These are phyloP conservation scores for Plumapathes pennacea DNA, from an alignment of 92 coral and sea anemone genomes.

Conservation along the genomic window DNA sequence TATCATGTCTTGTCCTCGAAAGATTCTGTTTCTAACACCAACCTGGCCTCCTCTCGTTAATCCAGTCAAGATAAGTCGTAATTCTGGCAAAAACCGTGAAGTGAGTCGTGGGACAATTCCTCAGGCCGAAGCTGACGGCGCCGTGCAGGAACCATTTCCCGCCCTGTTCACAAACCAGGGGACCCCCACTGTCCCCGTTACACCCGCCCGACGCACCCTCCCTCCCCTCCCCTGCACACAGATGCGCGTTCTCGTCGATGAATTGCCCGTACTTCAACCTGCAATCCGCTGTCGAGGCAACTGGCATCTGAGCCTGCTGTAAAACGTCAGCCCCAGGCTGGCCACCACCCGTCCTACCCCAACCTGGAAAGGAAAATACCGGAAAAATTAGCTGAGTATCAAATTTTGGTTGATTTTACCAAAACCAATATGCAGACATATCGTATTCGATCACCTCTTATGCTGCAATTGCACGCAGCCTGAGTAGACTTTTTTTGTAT, in stretches of 20 bases:
- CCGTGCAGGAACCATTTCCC: slow-evolving; percentile 77
- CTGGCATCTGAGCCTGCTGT: slow-evolving; percentile 67
- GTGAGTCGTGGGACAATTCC: slow-evolving; percentile 68
- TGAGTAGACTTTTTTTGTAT: too few relatives aligned
- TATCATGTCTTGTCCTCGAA: not conserved
- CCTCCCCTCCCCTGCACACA: slow-evolving; percentile 72
- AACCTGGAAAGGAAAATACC: slow-evolving; percentile 30
- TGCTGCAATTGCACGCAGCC: too few relatives aligned
- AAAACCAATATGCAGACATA: too few relatives aligned
- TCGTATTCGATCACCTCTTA: too few relatives aligned
- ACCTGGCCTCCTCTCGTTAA: slow-evolving; percentile 47
- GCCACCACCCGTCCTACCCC: slow-evolving; percentile 59
- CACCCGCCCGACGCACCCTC: slow-evolving; percentile 76
- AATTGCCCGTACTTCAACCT: slow-evolving; percentile 31
- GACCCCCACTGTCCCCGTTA: slow-evolving; percentile 79
- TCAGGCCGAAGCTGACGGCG: slow-evolving; percentile 68
- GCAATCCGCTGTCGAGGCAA: slow-evolving; percentile 40
- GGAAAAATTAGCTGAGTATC: too few relatives aligned
- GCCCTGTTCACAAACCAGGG: slow-evolving; percentile 63
- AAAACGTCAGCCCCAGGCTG: slow-evolving; percentile 53
- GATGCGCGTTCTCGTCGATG: slow-evolving; percentile 27
- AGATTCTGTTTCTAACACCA: slow-evolving; percentile 7
- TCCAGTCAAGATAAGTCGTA: slow-evolving; percentile 57
- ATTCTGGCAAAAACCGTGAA: slow-evolving; percentile 77
- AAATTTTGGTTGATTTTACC: too few relatives aligned